Percentiles rank a stretch among this genome's conserved stretches.
Conservation (phyloP, 2,888 invertebrate species). For the Patella ulyssiponensis region DNA sequence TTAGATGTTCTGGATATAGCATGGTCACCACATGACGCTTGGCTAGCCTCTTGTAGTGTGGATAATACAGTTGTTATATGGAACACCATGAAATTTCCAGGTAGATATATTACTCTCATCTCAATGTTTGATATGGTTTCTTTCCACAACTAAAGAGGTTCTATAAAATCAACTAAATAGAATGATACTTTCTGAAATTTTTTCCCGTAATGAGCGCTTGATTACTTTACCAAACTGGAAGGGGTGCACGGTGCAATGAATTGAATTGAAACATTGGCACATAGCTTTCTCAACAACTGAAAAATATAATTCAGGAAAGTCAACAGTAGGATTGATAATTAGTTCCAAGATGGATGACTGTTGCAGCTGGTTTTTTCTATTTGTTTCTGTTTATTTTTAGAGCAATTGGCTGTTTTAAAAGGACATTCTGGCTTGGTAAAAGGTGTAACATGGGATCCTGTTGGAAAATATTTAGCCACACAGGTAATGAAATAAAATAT, state of each 20-base stretch:
- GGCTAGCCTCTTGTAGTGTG: slow-evolving; percentile 96
- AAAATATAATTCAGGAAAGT: too few species aligned
- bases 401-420: slow-evolving; percentile 82
- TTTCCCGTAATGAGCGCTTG: not conserved
- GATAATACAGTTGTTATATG: slow-evolving; percentile 98
- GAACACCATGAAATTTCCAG: slow-evolving; percentile 91
- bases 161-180: not conserved
- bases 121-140: not conserved
- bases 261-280: too few species aligned
- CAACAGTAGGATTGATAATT: too few species aligned
- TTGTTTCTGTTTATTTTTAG: slow-evolving; percentile 46
- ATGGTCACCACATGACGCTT: slow-evolving; percentile 95
- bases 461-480: slow-evolving; percentile 95
- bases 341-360: too few species aligned
- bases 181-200: not conserved
- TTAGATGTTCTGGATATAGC: slow-evolving; percentile 94
- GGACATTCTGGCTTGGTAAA: slow-evolving; percentile 94
- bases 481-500: slow-evolving; percentile 75
- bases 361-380: too few species aligned
- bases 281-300: too few species aligned
- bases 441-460: slow-evolving; percentile 98
- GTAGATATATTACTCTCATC: slow-evolving; percentile 53
- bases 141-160: not conserved
- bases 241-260: too few species aligned
- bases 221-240: too few species aligned